phyloP scores from a whole-genome alignment of 2,113 vertebrate genomes.

The Regulus satrapa region DNA sequence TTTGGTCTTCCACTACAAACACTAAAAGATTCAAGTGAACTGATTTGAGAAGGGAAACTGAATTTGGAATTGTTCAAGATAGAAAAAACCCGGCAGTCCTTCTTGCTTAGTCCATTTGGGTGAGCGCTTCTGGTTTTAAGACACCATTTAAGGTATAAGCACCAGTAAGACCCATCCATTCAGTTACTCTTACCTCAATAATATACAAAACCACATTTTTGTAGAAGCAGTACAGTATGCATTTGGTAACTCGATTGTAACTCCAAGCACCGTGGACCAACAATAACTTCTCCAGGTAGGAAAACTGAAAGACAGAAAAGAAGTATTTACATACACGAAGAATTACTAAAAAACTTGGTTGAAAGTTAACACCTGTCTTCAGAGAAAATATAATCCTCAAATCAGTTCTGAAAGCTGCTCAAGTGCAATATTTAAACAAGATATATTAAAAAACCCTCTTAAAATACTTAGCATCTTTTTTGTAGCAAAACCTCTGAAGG shows the following conservation, averaged over 20 bases:
- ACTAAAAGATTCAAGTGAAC: background rate
- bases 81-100: background rate
- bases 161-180: background rate
- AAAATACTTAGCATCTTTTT: background rate
- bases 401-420: background rate
- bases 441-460: background rate
- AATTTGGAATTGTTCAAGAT: background rate
- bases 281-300: slow-evolving; percentile 92
- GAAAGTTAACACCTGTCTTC: background rate
- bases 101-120: background rate
- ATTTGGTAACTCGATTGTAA: slow-evolving; percentile 98
- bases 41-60: background rate
- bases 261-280: slow-evolving; percentile 98
- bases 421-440: background rate
- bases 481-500: background rate
- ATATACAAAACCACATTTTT: slow-evolving; percentile 99
- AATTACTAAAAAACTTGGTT: background rate
- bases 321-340: background rate
- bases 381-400: background rate
- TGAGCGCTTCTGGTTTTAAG: background rate
- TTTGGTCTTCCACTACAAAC: background rate
- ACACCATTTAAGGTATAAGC: background rate
- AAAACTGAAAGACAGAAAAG: slow-evolving; percentile 80
- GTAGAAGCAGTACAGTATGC: slow-evolving; percentile 98
- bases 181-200: slow-evolving; percentile 85